These are phyloP conservation scores for Rugalucina vietnamica DNA, from an alignment of 2,888 invertebrate genomes.

Conservation along the genomic window DNA sequence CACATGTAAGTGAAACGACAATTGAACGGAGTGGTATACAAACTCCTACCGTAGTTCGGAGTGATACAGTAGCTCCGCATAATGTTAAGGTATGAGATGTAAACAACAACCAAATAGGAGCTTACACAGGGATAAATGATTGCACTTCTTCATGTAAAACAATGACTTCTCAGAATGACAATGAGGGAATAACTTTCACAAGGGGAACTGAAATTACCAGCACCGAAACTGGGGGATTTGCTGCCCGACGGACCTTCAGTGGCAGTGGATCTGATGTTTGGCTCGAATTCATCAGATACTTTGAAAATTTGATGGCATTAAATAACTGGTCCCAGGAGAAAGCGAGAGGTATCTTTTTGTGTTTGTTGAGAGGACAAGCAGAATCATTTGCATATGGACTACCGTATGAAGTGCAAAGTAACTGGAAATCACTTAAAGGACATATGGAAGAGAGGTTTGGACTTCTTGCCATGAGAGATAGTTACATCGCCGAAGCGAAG, in stretches of 20 bases:
- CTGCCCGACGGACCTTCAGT: too few species aligned
- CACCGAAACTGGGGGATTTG: not conserved
- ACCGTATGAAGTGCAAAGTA: not conserved
- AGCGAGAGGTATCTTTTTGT: slow-evolving; percentile 23
- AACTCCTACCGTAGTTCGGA: not conserved
- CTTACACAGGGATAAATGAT: not conserved
- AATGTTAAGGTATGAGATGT: not conserved
- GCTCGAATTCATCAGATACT: slow-evolving; percentile 3
- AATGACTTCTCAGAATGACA: not conserved
- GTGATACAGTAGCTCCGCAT: not conserved
- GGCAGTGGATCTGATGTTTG: not conserved
- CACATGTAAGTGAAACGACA: not conserved
- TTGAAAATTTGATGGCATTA: slow-evolving; percentile 1
- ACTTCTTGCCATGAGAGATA: slow-evolving; percentile 34
- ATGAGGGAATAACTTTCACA: not conserved
- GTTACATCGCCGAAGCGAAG: slow-evolving; percentile 5
- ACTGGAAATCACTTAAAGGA: not conserved
- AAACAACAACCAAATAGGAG: not conserved
- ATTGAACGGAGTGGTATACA: not conserved
- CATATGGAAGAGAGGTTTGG: slow-evolving; percentile 2
- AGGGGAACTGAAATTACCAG: not conserved
- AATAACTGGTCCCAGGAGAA: not conserved
- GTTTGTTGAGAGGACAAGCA: not conserved
- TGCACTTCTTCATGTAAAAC: not conserved
- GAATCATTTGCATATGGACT: slow-evolving; percentile 12